Evolutionary conservation across 2,888 invertebrate genomes (phyloP).

Genomic region (Eupithecia inturbata): DNA sequence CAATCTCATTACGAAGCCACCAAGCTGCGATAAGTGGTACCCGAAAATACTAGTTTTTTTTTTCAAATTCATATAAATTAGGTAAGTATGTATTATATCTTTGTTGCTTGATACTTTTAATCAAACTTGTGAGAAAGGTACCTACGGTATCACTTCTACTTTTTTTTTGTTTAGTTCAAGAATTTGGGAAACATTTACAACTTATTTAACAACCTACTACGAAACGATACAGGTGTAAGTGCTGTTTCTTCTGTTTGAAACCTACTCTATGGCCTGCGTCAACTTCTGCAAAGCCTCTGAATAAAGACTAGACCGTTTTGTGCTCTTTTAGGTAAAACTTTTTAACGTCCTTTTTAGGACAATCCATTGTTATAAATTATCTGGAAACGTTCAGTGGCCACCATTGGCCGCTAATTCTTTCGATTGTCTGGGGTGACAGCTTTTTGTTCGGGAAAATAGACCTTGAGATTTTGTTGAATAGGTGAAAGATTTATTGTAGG

Average conservation of each 20-base stretch:
- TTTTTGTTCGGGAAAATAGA: constrained; percentile 31
- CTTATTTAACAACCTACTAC: too few species aligned
- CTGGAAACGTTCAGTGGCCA: constrained; percentile 40
- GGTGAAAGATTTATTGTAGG: constrained; percentile 21
- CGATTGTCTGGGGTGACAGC: constrained; percentile 35
- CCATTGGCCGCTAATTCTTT: constrained; percentile 43
- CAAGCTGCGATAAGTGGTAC: too few species aligned
- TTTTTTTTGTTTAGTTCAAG: too few species aligned
- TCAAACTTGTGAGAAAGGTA: too few species aligned
- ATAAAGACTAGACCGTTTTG: constrained; percentile 65
- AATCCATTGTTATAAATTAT: constrained; percentile 50
- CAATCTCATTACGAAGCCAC: too few species aligned
- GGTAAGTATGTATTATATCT: too few species aligned
- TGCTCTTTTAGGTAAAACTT: constrained; percentile 59
- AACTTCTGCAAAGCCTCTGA: constrained; percentile 68
- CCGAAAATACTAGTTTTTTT: too few species aligned
- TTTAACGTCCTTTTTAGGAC: constrained; percentile 53
- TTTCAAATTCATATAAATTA: too few species aligned
- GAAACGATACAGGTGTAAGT: too few species aligned
- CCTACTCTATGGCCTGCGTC: constrained; percentile 49
- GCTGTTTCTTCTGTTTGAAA: background rate
- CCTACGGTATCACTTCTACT: too few species aligned
- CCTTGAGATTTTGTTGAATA: constrained; percentile 24
- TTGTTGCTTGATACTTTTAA: too few species aligned
- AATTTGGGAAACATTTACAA: too few species aligned